Evolutionary conservation across 1,140 invertebrate species (phyloP), one percentile per base, ranked within the genome.

Genomic region (Atopsyche davidsoni): DNA sequence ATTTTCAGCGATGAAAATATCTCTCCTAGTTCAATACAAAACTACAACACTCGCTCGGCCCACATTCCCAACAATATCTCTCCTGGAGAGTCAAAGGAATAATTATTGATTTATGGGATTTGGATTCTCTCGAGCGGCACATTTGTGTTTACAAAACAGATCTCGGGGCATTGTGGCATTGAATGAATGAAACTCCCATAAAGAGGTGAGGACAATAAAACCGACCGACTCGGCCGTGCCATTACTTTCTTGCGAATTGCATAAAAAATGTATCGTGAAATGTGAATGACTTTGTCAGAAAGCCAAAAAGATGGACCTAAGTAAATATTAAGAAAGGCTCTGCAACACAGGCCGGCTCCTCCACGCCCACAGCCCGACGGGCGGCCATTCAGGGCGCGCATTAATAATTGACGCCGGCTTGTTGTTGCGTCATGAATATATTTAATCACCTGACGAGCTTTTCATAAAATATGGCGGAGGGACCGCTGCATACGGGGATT

Each of bases 91-190:
- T 18, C 7, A 39, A 39, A 39, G 22, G 17, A 28, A 39, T 42
- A 51, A 46, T 51, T 36, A 34, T 46, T 46, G 53, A 55, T 55
- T 51, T 55, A 50, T 55, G 47, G 41, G 42, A 14, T 19, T 23
- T 19, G 23, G 14, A 51, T 51, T 35, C 45, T 51, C 49, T 51
- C 47, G 25, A 47, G 54, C 54, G 49, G 44, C 49, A 46, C 54
- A 51, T 56, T 56, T 52, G 54, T 56, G 54, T 56, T 56, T 48
- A 51, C 54, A 51, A 46, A 56, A 56, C 54, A 51, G 51, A 52
- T 52, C 54, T 47, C 47, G 32, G 25, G 1, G 41, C 19, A 44
- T 51, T 46, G 44, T 46, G 17, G 4, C 46, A 11, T 6, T 55
- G 41, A 49, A 47, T 47, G 50, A 57, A 56, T 52, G 50, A 52